A percentile compares a stretch with the other conserved stretches of the same genome.
These are phyloP conservation scores for Nibea albiflora DNA, from an alignment of 2,113 vertebrate genomes.

Conservation along the genomic window DNA sequence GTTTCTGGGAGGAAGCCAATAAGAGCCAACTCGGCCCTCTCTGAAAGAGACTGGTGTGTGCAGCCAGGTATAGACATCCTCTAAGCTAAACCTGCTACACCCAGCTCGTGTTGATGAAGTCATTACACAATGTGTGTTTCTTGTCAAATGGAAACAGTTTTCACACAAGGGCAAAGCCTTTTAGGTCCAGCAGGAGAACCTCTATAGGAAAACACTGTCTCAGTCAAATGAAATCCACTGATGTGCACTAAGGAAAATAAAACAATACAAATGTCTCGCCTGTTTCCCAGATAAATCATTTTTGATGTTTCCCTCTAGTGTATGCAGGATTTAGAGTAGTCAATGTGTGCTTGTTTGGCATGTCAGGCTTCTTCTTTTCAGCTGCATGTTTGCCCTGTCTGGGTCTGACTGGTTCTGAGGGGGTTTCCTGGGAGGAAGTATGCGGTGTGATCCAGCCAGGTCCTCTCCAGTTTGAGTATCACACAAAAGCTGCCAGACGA, in stretches of 20 bases:
- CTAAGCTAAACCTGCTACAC: slow-evolving; percentile 28
- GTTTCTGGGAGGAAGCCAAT: slow-evolving; percentile 35
- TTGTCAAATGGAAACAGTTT: slow-evolving; percentile 49
- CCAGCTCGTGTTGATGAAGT: slow-evolving; percentile 52
- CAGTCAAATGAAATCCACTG: slow-evolving; percentile 48
- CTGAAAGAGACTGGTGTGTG: slow-evolving; percentile 25
- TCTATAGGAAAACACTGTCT: slow-evolving; percentile 11
- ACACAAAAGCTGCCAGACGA: slow-evolving; percentile 69
- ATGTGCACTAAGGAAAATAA: slow-evolving; percentile 45
- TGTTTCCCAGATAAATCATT: slow-evolving; percentile 57
- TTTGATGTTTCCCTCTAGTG: slow-evolving; percentile 35
- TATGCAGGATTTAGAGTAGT: slow-evolving; percentile 21
- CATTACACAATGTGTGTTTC: slow-evolving; percentile 42
- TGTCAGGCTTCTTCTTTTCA: slow-evolving; percentile 51
- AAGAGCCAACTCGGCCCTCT: slow-evolving; percentile 20
- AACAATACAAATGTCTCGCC: slow-evolving; percentile 38
- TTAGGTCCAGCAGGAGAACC: slow-evolving; percentile 11
- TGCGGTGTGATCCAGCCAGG: slow-evolving; percentile 63
- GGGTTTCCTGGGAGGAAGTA: slow-evolving; percentile 67
- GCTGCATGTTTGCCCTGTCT: slow-evolving; percentile 60
- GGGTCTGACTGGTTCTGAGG: slow-evolving; percentile 41
- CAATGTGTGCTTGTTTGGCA: slow-evolving; percentile 34
- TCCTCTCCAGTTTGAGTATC: slow-evolving; percentile 62
- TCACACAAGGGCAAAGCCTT: slow-evolving; percentile 25
- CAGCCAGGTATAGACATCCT: slow-evolving; percentile 56